Evolutionary conservation across 2,888 invertebrate genomes (phyloP).

Genomic region (Crematogaster levior): DNA sequence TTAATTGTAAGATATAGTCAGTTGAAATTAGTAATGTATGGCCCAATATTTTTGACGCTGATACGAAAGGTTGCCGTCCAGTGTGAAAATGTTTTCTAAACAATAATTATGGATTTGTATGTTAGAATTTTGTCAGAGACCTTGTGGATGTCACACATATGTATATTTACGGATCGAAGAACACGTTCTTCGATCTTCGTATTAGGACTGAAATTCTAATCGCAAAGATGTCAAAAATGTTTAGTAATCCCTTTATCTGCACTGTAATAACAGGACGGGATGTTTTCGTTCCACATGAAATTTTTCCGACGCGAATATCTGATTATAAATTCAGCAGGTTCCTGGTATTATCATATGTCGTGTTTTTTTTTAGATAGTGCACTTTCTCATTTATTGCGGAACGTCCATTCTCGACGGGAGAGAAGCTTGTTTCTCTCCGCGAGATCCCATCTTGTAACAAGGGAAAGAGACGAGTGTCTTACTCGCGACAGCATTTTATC

Average conservation of each 20-base stretch:
- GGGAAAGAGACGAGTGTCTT: slow-evolving; percentile 26
- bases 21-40: slow-evolving; percentile 1
- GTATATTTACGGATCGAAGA: background rate
- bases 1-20: background rate
- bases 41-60: slow-evolving; percentile 26
- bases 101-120: background rate
- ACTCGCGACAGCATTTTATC: slow-evolving; percentile 48
- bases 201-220: background rate
- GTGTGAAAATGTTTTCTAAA: slow-evolving; percentile 36
- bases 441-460: slow-evolving; percentile 36
- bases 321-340: background rate
- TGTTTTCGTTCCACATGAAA: background rate
- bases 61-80: slow-evolving; percentile 68
- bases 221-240: background rate
- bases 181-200: background rate
- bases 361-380: background rate
- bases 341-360: background rate
- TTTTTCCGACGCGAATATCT: slow-evolving; percentile 11
- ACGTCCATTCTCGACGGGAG: slow-evolving; percentile 9
- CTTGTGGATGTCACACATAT: background rate
- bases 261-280: background rate
- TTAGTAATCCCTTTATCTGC: background rate
- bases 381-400: slow-evolving; percentile 34
- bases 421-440: slow-evolving; percentile 29
- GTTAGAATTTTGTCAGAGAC: slow-evolving; percentile 1